Evolutionary conservation across 2,797 vertebrate genomes (phyloP), one percentile per base, ranked within the genome.

Genomic region (Picus viridis): DNA sequence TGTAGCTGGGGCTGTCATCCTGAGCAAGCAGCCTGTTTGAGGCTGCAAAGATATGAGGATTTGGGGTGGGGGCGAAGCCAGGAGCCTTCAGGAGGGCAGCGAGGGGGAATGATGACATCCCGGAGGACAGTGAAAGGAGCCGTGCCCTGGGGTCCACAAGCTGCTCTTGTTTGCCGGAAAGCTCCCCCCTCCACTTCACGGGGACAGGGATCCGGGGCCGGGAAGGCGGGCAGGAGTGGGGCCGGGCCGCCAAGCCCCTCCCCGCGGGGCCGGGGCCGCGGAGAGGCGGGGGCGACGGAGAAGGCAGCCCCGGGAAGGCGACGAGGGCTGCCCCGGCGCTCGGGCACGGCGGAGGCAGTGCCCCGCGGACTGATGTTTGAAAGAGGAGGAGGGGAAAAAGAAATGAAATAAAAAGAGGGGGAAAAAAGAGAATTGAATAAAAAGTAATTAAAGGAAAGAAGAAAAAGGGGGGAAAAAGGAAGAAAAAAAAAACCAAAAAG

Each of bases 211-310:
- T 24, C 68, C 14, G 73, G 62, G 78, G 88, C 84, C 12, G 69
- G n/a, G 10, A 26, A n/a, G 85, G 85, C 3, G 67, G 81, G 64
- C 74, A 62, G 88, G 56, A 61, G 83, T 6, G 77, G 67, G 74
- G 88, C 84, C 12, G 84, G 29, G 12, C 41, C 18, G 5, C 61
- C 87, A 92, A 86, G 94, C 84, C 71, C 82, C 89, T 91, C 88
- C 93, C 89, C 67, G 53, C 34, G 29, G 70, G 41, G 87, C 70
- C 74, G 79, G 49, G 84, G 45, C 71, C 36, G 51, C 13, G 56
- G 75, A 86, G 86, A 80, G 68, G 71, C 61, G 65, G 94, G 30
- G 65, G 84, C 34, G 29, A 56, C 49, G 63, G 71, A 45, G 57
- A 87, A 41, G 65, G 85, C 41, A 39, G 64, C 54, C 34, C 12